Evolutionary conservation across 2,888 invertebrate genomes (phyloP), one percentile per base, ranked within the genome.

Genomic region (Lasioglossum vierecki): DNA sequence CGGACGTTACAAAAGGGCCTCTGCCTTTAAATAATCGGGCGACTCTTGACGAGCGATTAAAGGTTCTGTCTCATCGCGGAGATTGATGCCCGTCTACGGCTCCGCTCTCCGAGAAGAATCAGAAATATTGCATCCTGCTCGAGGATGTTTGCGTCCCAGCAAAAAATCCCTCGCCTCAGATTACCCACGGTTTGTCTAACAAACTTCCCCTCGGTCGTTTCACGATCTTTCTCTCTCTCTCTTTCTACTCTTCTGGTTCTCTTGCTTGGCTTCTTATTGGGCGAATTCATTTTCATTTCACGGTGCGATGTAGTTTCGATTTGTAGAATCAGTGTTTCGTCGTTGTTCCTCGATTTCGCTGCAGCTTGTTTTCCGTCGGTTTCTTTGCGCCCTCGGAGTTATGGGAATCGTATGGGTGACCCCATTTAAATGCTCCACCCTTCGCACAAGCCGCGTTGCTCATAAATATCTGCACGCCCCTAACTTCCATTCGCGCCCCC

Each of bases 41-140:
- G 90, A 88, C 85, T 86, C 90, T 89, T 88, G 89, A 88, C 90
- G 89, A 90, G 89, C 90, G 90, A 90, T 90, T 90, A 90, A 90
- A 90, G 83, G 88, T 83, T 90, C 85, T 88, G 88, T 87, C 90
- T 85, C 88, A 82, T 84, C 84, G 79, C 35, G 57, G 83, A 88
- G 87, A 88, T 88, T 87, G 89, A 88, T 88, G 89, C 85, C 46
- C 53, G 73, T 30, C 86, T 72, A 76, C 53, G 53, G 53, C 53
- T 53, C 9, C 81, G 84, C 80, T 72, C 82, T 82, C 87, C 87
- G 83, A 87, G 87, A 87, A 87, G 83, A 88, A 88, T 85, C 89
- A 85, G 85, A 87, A 84, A 88, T 83, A 88, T 88, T 88, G 85
- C 89, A 83, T 89, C 88, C 88, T 76, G 80, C 76, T 85, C 49